Evolutionary conservation across 2,888 invertebrate species (phyloP).

Genomic region (Dryadula phaetusa): DNA sequence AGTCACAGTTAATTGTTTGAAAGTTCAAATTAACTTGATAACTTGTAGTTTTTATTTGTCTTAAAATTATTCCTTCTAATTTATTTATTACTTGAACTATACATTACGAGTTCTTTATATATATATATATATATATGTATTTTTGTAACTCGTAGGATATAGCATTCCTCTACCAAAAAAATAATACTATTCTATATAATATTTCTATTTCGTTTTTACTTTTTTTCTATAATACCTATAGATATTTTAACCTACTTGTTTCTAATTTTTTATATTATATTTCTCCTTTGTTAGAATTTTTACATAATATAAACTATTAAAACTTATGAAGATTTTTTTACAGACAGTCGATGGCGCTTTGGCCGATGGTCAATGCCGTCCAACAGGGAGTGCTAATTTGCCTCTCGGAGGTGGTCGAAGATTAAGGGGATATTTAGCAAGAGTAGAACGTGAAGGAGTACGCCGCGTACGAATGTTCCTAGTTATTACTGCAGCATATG

Average conservation of each 20-base stretch:
- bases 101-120: neutral
- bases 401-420: slow-evolving; percentile 88
- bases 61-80: neutral
- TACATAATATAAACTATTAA: neutral
- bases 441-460: slow-evolving; percentile 92
- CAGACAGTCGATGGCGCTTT: slow-evolving; percentile 77
- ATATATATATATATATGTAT: too few species aligned
- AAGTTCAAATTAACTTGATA: neutral
- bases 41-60: slow-evolving; percentile 1
- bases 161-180: neutral
- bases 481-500: slow-evolving; percentile 92
- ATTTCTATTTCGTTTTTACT: neutral
- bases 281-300: neutral
- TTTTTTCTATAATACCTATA: slow-evolving; percentile 3
- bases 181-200: neutral
- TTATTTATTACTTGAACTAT: neutral
- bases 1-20: neutral
- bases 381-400: slow-evolving; percentile 64
- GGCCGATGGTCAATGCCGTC: slow-evolving; percentile 67
- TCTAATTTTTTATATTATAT: slow-evolving; percentile 1
- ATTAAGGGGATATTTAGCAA: slow-evolving; percentile 89
- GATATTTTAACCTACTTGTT: neutral
- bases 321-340: slow-evolving; percentile 37
- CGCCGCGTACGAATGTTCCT: slow-evolving; percentile 94
- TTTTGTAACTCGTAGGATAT: neutral